These are phyloP conservation scores for Noctilio leporinus DNA, from an alignment of 2,113 vertebrate species.

Conservation along the genomic window DNA sequence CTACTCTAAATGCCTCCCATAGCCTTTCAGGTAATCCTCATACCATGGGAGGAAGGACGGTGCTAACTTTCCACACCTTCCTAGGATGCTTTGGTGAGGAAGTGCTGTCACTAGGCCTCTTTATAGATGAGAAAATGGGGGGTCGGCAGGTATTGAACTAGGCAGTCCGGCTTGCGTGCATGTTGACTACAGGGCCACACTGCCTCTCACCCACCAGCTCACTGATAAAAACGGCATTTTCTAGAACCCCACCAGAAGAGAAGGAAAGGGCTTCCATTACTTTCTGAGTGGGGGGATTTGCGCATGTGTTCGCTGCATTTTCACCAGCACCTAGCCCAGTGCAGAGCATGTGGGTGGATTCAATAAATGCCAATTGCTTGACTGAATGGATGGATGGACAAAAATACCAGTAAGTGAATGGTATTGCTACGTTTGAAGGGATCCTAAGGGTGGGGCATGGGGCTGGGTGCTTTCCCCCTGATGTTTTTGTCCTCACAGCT, in stretches of 20 bases:
- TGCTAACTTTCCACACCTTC: accelerated
- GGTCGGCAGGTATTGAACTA: accelerated
- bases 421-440: accelerated
- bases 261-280: not conserved
- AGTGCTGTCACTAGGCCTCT: not conserved
- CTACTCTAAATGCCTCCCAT: not conserved
- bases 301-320: not conserved
- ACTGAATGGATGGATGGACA: accelerated
- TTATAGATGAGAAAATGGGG: not conserved
- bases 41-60: accelerated
- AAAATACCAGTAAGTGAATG: not conserved
- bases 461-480: not conserved
- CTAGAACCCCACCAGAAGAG: not conserved
- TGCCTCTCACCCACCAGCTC: not conserved
- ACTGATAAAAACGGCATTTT: no score
- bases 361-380: not conserved
- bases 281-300: not conserved
- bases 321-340: not conserved
- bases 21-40: accelerated
- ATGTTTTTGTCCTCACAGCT: not conserved
- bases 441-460: accelerated
- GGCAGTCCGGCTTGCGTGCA: accelerated
- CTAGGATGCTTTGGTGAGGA: not conserved
- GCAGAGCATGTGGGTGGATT: not conserved
- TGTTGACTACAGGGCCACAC: accelerated